Percentiles rank a stretch among this genome's conserved stretches.
Conservation (phyloP, 1,140 invertebrate genomes). For the Macrobrachium rosenbergii region DNA sequence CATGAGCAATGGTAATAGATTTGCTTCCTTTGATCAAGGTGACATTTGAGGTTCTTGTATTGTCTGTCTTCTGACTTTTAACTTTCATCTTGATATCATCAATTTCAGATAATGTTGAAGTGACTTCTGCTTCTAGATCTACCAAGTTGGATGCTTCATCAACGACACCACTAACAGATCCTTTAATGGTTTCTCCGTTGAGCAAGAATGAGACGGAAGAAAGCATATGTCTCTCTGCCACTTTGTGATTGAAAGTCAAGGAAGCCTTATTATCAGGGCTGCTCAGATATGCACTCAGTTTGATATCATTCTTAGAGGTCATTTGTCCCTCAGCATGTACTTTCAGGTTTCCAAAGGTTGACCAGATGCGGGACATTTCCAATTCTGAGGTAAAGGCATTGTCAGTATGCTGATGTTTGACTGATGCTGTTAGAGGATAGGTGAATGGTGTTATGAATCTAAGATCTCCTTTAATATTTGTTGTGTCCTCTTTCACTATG, state of each 20-base stretch:
- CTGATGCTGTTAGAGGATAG: slow-evolving; percentile 22
- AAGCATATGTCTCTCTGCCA: slow-evolving; percentile 15
- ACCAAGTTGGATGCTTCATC: background rate
- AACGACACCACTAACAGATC: slow-evolving; percentile 21
- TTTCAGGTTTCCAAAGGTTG: slow-evolving; percentile 34
- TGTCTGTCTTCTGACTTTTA: slow-evolving; percentile 19
- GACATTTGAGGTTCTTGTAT: slow-evolving; percentile 29
- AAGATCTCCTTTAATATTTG: slow-evolving; percentile 31
- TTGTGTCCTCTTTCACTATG: slow-evolving; percentile 21
- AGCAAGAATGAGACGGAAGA: slow-evolving; percentile 9
- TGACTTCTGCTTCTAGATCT: slow-evolving; percentile 31
- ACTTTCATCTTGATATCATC: slow-evolving; percentile 49
- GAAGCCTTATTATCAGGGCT: slow-evolving; percentile 37
- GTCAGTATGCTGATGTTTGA: slow-evolving; percentile 29
- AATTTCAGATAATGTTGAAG: slow-evolving; percentile 32
- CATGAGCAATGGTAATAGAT: slow-evolving; percentile 18
- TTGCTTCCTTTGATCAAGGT: background rate
- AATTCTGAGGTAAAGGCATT: slow-evolving; percentile 45
- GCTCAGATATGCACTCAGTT: slow-evolving; percentile 22
- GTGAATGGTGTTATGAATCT: slow-evolving; percentile 53
- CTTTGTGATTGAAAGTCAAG: slow-evolving; percentile 29
- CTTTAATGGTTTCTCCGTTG: slow-evolving; percentile 37
- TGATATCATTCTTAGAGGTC: slow-evolving; percentile 29
- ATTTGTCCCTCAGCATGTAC: slow-evolving; percentile 48
- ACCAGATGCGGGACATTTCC: slow-evolving; percentile 39